phyloP scores from a whole-genome alignment of 2,113 vertebrate genomes.

The Rhipidura dahli region DNA sequence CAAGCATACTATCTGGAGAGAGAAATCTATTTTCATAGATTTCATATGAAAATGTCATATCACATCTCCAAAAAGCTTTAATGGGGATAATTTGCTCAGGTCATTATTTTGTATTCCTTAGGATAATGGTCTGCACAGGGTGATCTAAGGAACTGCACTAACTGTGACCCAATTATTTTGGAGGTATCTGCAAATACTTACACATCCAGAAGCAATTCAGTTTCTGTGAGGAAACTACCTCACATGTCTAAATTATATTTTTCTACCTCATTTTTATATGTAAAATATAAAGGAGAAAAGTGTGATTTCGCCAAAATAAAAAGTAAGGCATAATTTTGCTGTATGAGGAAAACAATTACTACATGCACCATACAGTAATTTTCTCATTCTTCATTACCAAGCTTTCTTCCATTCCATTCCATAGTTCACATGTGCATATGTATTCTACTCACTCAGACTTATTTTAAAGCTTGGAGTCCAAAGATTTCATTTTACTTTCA shows the following conservation, averaged over 20 bases:
- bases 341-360: neutral
- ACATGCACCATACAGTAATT: neutral
- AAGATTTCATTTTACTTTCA: neutral
- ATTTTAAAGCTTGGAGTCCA: neutral
- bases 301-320: neutral
- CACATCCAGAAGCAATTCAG: neutral
- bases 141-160: neutral
- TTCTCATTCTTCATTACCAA: neutral
- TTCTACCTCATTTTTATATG: neutral
- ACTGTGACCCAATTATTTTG: conserved; percentile 1
- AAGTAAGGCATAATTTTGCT: neutral
- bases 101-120: neutral
- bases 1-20: neutral
- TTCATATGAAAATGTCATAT: neutral
- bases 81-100: neutral
- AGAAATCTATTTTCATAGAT: neutral
- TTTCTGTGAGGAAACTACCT: neutral
- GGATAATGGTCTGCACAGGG: neutral
- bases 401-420: neutral
- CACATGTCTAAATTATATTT: neutral
- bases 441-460: neutral
- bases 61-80: neutral
- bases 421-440: rapidly evolving
- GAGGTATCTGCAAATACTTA: neutral
- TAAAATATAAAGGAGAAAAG: neutral